A percentile compares a stretch with the other conserved stretches of the same genome.
These are phyloP conservation scores for Grammomys surdaster DNA, from an alignment of 2,113 vertebrate genomes.

Conservation along the genomic window DNA sequence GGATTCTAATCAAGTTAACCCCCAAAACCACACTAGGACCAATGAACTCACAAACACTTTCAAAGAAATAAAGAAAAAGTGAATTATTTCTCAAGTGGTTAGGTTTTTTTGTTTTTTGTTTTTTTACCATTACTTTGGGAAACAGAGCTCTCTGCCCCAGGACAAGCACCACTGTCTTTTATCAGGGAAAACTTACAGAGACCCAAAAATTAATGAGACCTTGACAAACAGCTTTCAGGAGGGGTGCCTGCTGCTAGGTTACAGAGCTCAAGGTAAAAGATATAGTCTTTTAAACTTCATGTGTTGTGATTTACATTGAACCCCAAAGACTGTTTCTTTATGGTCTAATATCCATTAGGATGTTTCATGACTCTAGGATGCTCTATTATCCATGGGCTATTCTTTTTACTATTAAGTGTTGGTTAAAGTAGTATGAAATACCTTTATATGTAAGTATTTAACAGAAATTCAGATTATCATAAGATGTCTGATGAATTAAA, in stretches of 20 bases:
- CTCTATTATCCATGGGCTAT: not conserved
- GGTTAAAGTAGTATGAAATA: not conserved
- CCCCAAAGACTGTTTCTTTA: not conserved
- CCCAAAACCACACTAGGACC: not conserved
- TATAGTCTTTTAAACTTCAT: not conserved
- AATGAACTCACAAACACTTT: not conserved
- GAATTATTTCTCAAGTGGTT: not conserved
- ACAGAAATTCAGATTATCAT: not conserved
- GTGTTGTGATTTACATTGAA: not conserved
- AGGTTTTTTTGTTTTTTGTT: not conserved
- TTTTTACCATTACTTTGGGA: not conserved
- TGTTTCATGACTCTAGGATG: not conserved
- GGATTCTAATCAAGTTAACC: not conserved
- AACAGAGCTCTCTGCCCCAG: not conserved
- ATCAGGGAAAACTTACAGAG: not conserved
- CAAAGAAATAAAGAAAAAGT: not conserved
- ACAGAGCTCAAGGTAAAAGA: not conserved
- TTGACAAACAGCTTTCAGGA: not conserved
- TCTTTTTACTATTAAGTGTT: not conserved
- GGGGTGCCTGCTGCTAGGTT: not conserved
- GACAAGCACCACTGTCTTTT: not conserved
- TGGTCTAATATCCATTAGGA: not conserved
- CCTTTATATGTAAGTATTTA: not conserved
- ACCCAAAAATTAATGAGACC: not conserved
- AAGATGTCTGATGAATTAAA: conserved; percentile 23